phyloP scores from a whole-genome alignment of 2,113 vertebrate genomes.

The Carassius auratus region DNA sequence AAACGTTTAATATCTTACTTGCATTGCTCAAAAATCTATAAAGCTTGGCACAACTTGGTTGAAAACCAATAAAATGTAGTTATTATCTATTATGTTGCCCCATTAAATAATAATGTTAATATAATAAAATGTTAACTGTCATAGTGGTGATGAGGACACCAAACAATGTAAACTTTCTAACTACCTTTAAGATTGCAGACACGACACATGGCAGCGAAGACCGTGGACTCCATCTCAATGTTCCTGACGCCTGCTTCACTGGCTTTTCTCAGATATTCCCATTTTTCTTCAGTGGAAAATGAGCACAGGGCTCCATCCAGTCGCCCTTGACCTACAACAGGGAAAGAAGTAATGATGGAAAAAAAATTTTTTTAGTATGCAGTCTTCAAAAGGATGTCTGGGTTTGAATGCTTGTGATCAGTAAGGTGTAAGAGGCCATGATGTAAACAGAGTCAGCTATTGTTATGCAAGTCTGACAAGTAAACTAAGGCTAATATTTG shows the following conservation, averaged over 20 bases:
- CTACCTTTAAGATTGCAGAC: conserved; percentile 85
- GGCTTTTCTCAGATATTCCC: conserved; percentile 84
- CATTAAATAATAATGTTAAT: no score
- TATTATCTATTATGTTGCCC: no score
- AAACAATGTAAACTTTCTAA: background rate
- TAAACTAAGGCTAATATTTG: background rate
- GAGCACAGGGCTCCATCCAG: conserved; percentile 85
- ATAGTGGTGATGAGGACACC: background rate
- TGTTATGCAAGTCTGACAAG: background rate
- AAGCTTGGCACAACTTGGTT: no score
- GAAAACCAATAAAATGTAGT: no score
- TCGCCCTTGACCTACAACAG: conserved; percentile 79
- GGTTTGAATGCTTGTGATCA: background rate
- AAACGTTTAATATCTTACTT: no score
- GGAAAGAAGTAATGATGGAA: background rate
- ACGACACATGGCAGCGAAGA: conserved; percentile 85
- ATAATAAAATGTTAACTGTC: no score
- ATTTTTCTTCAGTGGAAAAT: conserved; percentile 84
- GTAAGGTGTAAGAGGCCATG: background rate
- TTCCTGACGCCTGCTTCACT: conserved; percentile 80
- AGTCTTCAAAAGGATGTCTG: background rate
- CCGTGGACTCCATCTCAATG: conserved; percentile 88
- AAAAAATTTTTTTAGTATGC: background rate
- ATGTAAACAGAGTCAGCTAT: background rate
- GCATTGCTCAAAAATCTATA: no score